Conservation (phyloP, 2,797 vertebrate genomes). For the Epinephelus malabaricus region DNA sequence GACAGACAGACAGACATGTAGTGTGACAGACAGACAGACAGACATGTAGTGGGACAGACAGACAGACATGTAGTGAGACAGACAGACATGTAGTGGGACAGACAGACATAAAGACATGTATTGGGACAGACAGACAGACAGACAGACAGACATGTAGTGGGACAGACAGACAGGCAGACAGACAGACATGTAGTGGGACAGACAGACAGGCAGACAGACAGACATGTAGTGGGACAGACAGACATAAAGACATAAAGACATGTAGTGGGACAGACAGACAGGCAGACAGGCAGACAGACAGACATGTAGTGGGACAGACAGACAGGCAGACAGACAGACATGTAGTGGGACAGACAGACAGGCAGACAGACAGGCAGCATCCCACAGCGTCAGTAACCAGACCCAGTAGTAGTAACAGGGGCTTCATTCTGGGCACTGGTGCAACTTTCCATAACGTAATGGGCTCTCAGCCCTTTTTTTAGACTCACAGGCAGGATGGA, state of each 20-base stretch:
- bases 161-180: too few relatives aligned
- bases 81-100: not conserved
- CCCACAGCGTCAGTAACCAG: conserved; percentile 57
- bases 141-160: conserved; percentile 10
- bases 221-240: not conserved
- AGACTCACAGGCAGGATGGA: conserved; percentile 33
- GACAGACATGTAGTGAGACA: not conserved
- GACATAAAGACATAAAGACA: too few relatives aligned
- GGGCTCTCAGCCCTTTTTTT: conserved; percentile 67
- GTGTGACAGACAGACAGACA: not conserved
- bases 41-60: not conserved
- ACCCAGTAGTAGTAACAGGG: conserved; percentile 68
- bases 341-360: not conserved
- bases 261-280: not conserved
- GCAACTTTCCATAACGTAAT: conserved; percentile 80
- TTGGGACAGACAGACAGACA: not conserved
- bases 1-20: not conserved
- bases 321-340: conserved; percentile 10
- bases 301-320: not conserved
- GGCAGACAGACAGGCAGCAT: conserved; percentile 12
- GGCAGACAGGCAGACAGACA: conserved; percentile 3
- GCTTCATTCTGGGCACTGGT: conserved; percentile 69
- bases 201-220: conserved; percentile 22
- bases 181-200: too few relatives aligned
- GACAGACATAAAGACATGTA: not conserved